Percentiles rank a stretch among this genome's conserved stretches.
Conservation (phyloP, 1,140 invertebrate species). For the Heterodera schachtii region DNA sequence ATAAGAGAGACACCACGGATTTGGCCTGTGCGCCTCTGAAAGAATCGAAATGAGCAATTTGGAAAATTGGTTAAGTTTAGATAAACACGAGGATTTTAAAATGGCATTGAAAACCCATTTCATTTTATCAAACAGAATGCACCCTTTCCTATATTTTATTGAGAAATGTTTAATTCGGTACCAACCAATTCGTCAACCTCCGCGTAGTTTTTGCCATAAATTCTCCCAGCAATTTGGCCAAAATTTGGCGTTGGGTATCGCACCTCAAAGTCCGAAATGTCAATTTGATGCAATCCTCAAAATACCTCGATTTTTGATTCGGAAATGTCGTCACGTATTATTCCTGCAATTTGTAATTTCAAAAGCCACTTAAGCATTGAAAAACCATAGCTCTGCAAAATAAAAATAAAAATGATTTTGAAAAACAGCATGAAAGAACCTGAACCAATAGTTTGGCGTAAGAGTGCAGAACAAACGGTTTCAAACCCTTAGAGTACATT, state of each 20-base stretch:
- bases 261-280: neutral
- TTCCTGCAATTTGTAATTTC: slow-evolving; percentile 56
- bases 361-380: slow-evolving; percentile 42
- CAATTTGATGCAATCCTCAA: no score
- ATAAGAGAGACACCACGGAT: slow-evolving; percentile 47
- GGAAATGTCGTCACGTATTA: slow-evolving; percentile 43
- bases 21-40: slow-evolving; percentile 13
- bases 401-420: slow-evolving; percentile 19
- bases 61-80: neutral
- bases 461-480: slow-evolving; percentile 38
- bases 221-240: slow-evolving; percentile 22
- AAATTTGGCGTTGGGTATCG: slow-evolving; percentile 19
- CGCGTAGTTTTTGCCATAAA: slow-evolving; percentile 28
- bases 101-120: neutral
- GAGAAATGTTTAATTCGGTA: no score
- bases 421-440: slow-evolving; percentile 9
- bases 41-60: neutral
- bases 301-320: slow-evolving; percentile 8
- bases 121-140: no score
- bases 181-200: slow-evolving; percentile 34
- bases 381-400: slow-evolving; percentile 52
- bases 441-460: slow-evolving; percentile 48
- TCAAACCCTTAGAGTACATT: slow-evolving; percentile 43
- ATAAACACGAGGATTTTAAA: neutral
- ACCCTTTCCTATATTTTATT: no score